Evolutionary conservation across 2,888 invertebrate species (phyloP), one percentile per base, ranked within the genome.

Genomic region (Leistus spinibarbis): DNA sequence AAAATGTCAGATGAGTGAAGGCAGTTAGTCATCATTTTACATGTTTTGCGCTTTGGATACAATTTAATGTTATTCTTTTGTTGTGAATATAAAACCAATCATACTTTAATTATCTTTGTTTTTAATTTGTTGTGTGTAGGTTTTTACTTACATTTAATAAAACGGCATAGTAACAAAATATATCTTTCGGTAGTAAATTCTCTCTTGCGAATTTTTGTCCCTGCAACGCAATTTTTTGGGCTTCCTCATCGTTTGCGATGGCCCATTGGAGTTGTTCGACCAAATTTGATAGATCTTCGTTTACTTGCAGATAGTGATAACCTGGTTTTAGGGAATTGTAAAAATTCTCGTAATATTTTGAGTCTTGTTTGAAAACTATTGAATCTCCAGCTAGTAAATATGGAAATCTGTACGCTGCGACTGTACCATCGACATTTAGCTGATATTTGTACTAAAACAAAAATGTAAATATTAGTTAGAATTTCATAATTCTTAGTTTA

Each of bases 291-390:
- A 98, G 87, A 85, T 98, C 93, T 63, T 89, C 85, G 81, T 92
- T 91, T 54, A 98, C 87, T 5, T 97, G 94, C 71, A 98, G 87
- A 84, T 91, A 99, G 86, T 99, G 98, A 80, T 90, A 87, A 86
- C 91, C 91, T 0, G 95, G 91, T 74, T 88, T 83, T 10, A 98
- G 85, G 79, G 93, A 89, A 54, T 88, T 86, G 83, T 99, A 99
- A 86, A 97, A 99, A 87, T 95, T 94, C 88, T 99, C 98, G 84
- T 96, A 95, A 85, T 95, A 98, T n/a, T 91, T 90, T 0, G 98
- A 98, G 23, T 94, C 91, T 86, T 97, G 97, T 86, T 99, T 99
- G 13, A 99, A 88, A 13, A 98, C 92, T 76, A 96, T 86, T 0
- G 96, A 92, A 81, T 95, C 94, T 0, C 98, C 97, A 62, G 91